A percentile compares a stretch with the other conserved stretches of the same genome.
phyloP scores from a whole-genome alignment of 2,113 vertebrate species.

The Tupaia tana region DNA sequence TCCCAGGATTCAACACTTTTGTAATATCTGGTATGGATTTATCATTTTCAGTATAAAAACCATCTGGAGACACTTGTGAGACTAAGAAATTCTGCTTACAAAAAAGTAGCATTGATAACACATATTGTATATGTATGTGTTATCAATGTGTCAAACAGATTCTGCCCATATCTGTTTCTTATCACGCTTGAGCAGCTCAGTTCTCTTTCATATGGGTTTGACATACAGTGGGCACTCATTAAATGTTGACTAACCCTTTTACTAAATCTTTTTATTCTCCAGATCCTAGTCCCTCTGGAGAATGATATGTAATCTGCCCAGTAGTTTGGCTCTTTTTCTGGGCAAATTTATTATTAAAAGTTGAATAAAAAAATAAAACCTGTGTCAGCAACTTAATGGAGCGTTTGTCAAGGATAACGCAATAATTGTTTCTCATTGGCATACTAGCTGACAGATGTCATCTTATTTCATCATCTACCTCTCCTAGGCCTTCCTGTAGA shows the following conservation, averaged over 20 bases:
- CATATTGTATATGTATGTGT: neutral
- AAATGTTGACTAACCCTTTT: neutral
- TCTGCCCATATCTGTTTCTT: neutral
- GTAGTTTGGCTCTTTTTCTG: slow-evolving; percentile 46
- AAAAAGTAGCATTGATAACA: neutral
- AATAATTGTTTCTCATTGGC: neutral
- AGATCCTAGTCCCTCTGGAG: neutral
- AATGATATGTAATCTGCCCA: neutral
- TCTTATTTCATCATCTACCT: neutral
- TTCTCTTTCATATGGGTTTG: neutral
- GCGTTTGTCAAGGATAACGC: neutral
- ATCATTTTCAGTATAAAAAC: neutral
- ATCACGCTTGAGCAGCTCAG: slow-evolving; percentile 36
- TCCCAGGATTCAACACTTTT: neutral
- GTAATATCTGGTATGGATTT: neutral
- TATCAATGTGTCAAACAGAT: no score
- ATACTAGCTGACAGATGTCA: neutral
- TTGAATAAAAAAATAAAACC: slow-evolving; percentile 13
- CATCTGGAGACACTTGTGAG: neutral
- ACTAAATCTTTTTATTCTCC: neutral
- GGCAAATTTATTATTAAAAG: neutral
- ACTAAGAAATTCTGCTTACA: slow-evolving; percentile 4
- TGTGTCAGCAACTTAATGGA: neutral
- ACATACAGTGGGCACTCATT: neutral
- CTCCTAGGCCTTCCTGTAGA: neutral